Percentiles rank a stretch among this genome's conserved stretches.
These are phyloP conservation scores for Cancer borealis DNA, from an alignment of 2,888 invertebrate species.

Conservation along the genomic window DNA sequence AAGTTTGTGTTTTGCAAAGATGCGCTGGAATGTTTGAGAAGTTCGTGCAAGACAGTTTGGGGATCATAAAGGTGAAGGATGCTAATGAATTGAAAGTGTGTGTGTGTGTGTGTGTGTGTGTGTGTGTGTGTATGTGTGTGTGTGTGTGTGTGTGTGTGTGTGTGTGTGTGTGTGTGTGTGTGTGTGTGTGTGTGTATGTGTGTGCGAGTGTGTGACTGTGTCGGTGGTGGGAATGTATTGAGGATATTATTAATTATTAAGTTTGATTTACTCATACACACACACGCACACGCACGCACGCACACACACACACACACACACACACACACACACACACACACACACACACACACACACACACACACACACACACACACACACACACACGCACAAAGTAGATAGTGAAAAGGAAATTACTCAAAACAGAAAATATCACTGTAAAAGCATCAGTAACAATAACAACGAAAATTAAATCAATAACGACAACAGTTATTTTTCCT, in stretches of 20 bases:
- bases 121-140: slow-evolving; percentile 20
- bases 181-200: slow-evolving; percentile 2
- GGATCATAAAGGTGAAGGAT: background rate
- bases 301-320: slow-evolving; percentile 32
- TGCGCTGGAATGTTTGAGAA: background rate
- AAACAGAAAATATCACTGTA: background rate
- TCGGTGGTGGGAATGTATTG: background rate
- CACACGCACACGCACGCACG: slow-evolving; percentile 32
- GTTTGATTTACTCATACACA: background rate
- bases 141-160: background rate
- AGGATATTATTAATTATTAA: background rate
- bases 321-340: slow-evolving; percentile 32
- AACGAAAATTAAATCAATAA: background rate
- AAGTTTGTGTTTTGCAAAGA: background rate
- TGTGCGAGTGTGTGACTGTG: too few species aligned
- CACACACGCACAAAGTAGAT: background rate
- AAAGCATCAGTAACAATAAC: background rate
- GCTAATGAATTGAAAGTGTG: background rate
- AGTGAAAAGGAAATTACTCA: background rate
- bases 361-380: slow-evolving; percentile 31
- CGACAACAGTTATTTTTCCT: too few species aligned
- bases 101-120: slow-evolving; percentile 20
- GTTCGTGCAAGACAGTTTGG: background rate
- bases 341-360: slow-evolving; percentile 32
- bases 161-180: slow-evolving; percentile 20